Percentiles rank a stretch among this genome's conserved stretches.
Conservation (phyloP, 1,140 invertebrate genomes). For the Dryas iulia region DNA sequence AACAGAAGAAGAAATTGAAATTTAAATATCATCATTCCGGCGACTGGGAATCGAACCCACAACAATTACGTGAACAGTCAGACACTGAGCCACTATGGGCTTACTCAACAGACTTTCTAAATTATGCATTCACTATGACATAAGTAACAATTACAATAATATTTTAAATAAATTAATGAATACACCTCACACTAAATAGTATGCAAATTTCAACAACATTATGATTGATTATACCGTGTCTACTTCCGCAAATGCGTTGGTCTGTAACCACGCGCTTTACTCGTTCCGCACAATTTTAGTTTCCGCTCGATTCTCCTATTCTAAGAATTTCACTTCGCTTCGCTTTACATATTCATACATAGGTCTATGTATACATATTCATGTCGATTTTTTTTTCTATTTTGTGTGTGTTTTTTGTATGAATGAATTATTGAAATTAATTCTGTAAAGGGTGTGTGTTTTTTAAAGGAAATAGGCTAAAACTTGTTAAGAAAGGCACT, state of each 20-base stretch:
- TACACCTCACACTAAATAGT: not conserved
- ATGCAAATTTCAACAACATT: not conserved
- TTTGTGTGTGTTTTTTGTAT: not conserved
- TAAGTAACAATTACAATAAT: not conserved
- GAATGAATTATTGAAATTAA: not conserved
- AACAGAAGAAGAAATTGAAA: too few relatives aligned
- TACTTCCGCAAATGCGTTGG: constrained; percentile 27
- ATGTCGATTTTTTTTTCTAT: not conserved
- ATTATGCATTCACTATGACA: too few relatives aligned
- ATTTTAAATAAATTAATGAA: not conserved
- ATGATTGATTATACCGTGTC: constrained; percentile 8
- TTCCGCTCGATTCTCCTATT: constrained; percentile 20
- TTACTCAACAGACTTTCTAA: too few relatives aligned
- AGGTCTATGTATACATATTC: not conserved
- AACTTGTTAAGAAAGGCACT: too few relatives aligned
- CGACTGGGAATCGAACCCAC: too few relatives aligned
- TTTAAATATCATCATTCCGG: too few relatives aligned
- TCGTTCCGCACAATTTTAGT: constrained; percentile 34
- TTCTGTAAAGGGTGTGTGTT: not conserved
- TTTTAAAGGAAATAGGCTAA: too few relatives aligned
- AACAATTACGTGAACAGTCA: too few relatives aligned
- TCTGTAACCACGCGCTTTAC: constrained; percentile 22
- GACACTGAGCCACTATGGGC: not conserved
- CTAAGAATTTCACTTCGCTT: constrained; percentile 18
- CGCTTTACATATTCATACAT: constrained; percentile 8